These are phyloP conservation scores for Episyrphus balteatus DNA, from an alignment of 1,140 invertebrate species.

Conservation along the genomic window DNA sequence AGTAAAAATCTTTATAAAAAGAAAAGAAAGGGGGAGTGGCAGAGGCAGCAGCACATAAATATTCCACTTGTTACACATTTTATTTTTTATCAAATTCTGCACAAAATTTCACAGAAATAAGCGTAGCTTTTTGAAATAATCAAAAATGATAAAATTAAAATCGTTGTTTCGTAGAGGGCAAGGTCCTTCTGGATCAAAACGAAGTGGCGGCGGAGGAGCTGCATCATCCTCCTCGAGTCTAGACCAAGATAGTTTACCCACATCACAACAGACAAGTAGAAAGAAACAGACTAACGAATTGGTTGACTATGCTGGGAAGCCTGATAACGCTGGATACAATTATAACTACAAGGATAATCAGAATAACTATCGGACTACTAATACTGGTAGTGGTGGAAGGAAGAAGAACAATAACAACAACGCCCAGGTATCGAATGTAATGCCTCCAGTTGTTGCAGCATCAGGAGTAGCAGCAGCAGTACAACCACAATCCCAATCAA, in stretches of 20 bases:
- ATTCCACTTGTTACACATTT: no score
- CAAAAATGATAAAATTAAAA: constrained; percentile 65
- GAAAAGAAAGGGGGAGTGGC: no score
- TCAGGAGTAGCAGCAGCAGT: constrained; percentile 14
- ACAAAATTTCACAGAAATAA: no score
- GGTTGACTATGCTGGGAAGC: no score
- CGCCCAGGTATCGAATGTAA: background rate
- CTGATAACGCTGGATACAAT: no score
- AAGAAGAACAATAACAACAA: background rate
- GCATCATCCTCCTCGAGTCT: constrained; percentile 10
- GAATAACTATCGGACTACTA: background rate
- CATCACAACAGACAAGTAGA: constrained; percentile 22
- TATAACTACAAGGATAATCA: no score
- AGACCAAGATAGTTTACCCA: background rate
- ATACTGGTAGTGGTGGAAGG: background rate
- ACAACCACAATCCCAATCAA: constrained; percentile 21
- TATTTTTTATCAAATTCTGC: no score
- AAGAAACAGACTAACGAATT: background rate
- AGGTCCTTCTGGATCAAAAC: constrained; percentile 36
- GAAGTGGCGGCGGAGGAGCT: constrained; percentile 16
- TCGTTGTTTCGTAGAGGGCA: constrained; percentile 66
- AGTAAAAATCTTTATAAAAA: no score
- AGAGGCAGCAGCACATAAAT: no score
- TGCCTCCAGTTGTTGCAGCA: background rate
- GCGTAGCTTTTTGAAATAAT: background rate